A percentile compares a stretch with the other conserved stretches of the same genome.
These are phyloP conservation scores for Dendroctonus valens DNA, from an alignment of 1,140 invertebrate genomes.

Conservation along the genomic window DNA sequence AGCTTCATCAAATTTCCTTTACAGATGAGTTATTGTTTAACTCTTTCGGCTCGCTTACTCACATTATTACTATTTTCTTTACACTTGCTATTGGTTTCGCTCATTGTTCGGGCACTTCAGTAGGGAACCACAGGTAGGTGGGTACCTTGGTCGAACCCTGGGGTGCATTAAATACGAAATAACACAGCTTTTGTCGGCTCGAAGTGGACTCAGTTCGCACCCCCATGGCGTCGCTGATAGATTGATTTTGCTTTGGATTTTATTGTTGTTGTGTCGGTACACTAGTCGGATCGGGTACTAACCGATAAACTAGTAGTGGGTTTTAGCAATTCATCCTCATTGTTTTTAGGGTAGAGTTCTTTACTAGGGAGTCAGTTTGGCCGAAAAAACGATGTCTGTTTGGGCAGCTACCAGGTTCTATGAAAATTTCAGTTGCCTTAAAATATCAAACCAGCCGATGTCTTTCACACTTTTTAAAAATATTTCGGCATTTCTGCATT, in stretches of 20 bases:
- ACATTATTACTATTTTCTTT: constrained; percentile 24
- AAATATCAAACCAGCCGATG: too few relatives aligned
- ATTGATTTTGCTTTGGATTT: constrained; percentile 44
- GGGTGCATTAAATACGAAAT: constrained; percentile 44
- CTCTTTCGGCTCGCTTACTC: constrained; percentile 10
- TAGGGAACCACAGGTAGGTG: constrained; percentile 17
- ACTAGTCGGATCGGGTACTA: too few relatives aligned
- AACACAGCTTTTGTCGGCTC: constrained; percentile 45
- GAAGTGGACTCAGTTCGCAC: constrained; percentile 26
- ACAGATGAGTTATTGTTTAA: neutral
- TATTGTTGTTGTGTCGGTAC: constrained; percentile 24
- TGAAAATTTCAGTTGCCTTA: too few relatives aligned
- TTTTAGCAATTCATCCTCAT: too few relatives aligned
- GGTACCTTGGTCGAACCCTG: constrained; percentile 32
- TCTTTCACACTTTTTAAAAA: too few relatives aligned
- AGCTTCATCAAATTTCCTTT: too few relatives aligned
- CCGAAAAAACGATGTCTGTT: too few relatives aligned
- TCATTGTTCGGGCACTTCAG: constrained; percentile 21
- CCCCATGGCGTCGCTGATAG: constrained; percentile 44
- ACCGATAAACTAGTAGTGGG: too few relatives aligned
- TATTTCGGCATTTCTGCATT: too few relatives aligned
- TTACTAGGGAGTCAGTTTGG: too few relatives aligned
- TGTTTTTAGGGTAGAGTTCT: too few relatives aligned
- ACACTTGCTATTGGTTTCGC: constrained; percentile 30
- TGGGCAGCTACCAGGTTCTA: too few relatives aligned